phyloP scores from a whole-genome alignment of 1,140 invertebrate species.

The Bombus waltoni region DNA sequence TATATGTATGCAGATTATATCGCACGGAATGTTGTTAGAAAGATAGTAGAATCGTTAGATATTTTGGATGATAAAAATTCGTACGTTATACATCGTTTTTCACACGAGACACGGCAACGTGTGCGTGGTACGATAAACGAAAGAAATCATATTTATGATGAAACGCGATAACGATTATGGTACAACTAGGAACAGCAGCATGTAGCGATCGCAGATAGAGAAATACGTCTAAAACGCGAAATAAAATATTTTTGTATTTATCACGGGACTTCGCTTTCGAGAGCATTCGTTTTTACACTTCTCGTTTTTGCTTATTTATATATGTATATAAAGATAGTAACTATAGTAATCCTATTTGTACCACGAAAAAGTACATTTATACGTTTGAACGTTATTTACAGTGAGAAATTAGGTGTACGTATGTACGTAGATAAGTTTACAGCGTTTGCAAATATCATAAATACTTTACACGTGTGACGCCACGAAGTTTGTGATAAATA shows the following conservation, averaged over 20 bases:
- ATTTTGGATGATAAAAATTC: neutral
- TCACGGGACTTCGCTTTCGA: neutral
- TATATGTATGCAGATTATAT: no score
- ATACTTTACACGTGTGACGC: neutral
- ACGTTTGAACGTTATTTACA: neutral
- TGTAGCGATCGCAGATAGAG: neutral
- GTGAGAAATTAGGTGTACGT: neutral
- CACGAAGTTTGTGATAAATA: conserved; percentile 53
- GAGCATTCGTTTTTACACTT: no score
- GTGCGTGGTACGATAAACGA: neutral
- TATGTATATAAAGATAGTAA: neutral
- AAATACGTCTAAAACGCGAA: neutral
- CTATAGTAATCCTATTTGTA: neutral
- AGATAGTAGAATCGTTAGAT: neutral
- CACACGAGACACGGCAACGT: neutral
- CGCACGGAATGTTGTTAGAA: no score
- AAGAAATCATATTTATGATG: neutral
- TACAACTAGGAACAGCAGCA: neutral
- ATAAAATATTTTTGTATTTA: neutral
- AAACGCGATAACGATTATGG: neutral
- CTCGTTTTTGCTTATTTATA: neutral
- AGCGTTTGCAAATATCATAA: conserved; percentile 1
- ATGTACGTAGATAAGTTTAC: no score
- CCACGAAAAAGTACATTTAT: neutral
- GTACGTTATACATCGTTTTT: neutral